Conservation (phyloP, 2,797 vertebrate species). For the Acrossocheilus wenchowensis region DNA sequence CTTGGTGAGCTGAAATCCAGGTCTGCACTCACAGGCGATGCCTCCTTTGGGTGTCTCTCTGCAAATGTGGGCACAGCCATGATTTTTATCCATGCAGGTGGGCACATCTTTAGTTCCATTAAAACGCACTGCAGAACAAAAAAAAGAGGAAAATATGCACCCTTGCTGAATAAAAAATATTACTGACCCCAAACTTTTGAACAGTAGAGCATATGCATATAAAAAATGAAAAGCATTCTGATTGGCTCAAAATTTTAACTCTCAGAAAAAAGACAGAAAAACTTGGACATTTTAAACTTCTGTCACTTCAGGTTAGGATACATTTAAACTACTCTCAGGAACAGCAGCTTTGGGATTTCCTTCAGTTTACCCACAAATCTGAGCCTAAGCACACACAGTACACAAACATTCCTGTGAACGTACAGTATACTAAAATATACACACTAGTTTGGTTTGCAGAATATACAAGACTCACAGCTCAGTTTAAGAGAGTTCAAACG, state of each 20-base stretch:
- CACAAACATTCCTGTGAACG: not conserved
- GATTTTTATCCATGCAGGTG: constrained; percentile 99
- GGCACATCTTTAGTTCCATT: constrained; percentile 85
- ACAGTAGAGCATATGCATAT: not conserved
- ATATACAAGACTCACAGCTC: not conserved
- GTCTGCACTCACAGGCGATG: constrained; percentile 96
- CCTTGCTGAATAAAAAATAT: not conserved
- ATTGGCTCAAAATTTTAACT: not conserved
- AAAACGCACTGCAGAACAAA: constrained; percentile 63
- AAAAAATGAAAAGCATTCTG: not conserved
- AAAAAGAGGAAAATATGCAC: not conserved
- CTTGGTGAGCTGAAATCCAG: constrained; percentile 96
- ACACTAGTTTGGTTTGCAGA: not conserved
- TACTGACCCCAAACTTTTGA: not conserved
- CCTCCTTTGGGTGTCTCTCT: constrained; percentile 93
- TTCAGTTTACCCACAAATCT: not conserved
- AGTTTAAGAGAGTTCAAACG: not conserved
- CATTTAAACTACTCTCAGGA: not conserved
- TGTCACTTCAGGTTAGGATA: not conserved
- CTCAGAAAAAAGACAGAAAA: not conserved
- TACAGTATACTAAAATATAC: not conserved
- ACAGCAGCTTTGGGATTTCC: not conserved
- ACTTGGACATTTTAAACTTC: not conserved
- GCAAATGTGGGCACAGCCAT: constrained; percentile 97
- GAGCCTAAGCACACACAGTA: not conserved